Conservation (phyloP, 1,140 invertebrate species). For the Drosophila sp. region DNA sequence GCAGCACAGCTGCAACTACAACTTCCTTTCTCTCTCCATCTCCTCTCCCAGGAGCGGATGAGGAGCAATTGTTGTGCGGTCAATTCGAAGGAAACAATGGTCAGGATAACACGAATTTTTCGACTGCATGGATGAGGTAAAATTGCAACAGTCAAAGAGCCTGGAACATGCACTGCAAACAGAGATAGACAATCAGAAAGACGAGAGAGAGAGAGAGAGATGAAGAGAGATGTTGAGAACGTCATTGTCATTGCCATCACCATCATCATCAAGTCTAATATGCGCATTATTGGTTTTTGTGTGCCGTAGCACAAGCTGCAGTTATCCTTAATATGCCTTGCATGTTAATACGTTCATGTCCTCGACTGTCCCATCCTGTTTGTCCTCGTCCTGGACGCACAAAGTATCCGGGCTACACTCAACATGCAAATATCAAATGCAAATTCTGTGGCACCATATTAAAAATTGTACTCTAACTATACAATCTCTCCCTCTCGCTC, state of each 20-base stretch:
- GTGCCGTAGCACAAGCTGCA: conserved; percentile 48
- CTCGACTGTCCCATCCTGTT: conserved; percentile 28
- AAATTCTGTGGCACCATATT: conserved; percentile 73
- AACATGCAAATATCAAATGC: conserved; percentile 78
- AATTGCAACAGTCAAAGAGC: conserved; percentile 38
- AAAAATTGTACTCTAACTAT: conserved; percentile 45
- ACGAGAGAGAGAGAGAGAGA: background rate
- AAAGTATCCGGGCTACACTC: conserved; percentile 40
- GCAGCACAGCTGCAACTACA: conserved; percentile 27
- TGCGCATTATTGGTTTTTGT: conserved; percentile 80
- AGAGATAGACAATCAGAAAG: background rate
- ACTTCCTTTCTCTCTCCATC: background rate
- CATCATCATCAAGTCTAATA: conserved; percentile 73
- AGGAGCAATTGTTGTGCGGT: conserved; percentile 56
- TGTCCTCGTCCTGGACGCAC: conserved; percentile 20
- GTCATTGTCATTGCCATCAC: conserved; percentile 48
- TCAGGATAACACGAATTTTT: conserved; percentile 48
- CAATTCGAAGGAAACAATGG: conserved; percentile 77
- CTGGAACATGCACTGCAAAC: conserved; percentile 1
- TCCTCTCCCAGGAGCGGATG: conserved; percentile 12
- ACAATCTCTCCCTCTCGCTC: conserved; percentile 1
- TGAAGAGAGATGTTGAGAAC: background rate
- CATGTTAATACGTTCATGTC: conserved; percentile 67
- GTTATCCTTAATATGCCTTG: conserved; percentile 75
- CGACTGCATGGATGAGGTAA: conserved; percentile 29